Conservation (phyloP, 1,140 invertebrate genomes). For the Platyscapa corneri region DNA sequence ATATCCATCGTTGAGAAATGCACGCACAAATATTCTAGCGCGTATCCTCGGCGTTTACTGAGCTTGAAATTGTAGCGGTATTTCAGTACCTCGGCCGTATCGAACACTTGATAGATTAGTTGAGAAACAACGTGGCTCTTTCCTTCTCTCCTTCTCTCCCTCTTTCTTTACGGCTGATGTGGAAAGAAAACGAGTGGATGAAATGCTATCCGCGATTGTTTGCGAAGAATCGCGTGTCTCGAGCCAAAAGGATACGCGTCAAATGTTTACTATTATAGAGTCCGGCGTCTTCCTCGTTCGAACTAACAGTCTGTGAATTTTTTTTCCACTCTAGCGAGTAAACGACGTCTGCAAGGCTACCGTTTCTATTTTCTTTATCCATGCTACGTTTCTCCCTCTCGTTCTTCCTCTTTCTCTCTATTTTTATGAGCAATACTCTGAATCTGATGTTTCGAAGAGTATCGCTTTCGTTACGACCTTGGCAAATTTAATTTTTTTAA, state of each 20-base stretch:
- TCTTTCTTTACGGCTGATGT: not conserved
- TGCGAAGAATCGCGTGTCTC: not conserved
- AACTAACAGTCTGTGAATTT: not conserved
- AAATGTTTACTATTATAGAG: not conserved
- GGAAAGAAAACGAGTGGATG: not conserved
- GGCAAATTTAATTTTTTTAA: not conserved
- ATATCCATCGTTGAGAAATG: not conserved
- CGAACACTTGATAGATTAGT: no score
- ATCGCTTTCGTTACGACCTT: not conserved
- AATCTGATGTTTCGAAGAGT: not conserved
- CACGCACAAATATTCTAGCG: no score
- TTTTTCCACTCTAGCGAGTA: not conserved
- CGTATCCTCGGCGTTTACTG: not conserved
- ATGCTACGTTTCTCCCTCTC: not conserved
- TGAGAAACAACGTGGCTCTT: no score
- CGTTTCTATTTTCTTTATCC: conserved; percentile 43
- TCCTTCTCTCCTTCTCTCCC: not conserved
- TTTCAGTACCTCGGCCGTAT: no score
- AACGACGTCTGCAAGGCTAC: not conserved
- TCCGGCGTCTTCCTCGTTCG: not conserved
- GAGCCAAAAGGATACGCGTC: not conserved
- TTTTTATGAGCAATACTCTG: not conserved
- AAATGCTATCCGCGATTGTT: not conserved
- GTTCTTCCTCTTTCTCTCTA: not conserved
- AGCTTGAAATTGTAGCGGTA: no score